Evolutionary conservation across 2,797 vertebrate genomes (phyloP).

Genomic region (Sebastiscus tertius): DNA sequence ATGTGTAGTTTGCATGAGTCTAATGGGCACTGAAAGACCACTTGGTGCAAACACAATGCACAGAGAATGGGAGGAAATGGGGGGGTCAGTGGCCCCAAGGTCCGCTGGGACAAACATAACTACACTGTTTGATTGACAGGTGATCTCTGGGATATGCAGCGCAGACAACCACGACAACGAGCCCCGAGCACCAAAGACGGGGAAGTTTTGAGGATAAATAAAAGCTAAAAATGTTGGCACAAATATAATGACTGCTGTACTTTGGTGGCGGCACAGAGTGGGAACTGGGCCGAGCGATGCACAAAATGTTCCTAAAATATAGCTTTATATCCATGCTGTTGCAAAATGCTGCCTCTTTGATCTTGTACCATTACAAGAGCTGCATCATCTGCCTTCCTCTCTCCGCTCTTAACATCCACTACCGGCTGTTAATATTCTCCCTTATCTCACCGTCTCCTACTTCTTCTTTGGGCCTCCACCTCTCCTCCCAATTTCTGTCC

Average conservation of each 20-base stretch:
- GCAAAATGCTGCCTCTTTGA: slow-evolving; percentile 43
- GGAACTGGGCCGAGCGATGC: background rate
- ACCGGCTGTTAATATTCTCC: slow-evolving; percentile 11
- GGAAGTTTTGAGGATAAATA: background rate
- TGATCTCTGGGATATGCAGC: background rate
- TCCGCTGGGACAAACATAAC: background rate
- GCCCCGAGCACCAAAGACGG: background rate
- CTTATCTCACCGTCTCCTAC: slow-evolving; percentile 24
- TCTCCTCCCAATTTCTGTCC: slow-evolving; percentile 2
- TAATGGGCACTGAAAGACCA: background rate
- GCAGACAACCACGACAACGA: background rate
- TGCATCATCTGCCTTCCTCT: slow-evolving; percentile 9
- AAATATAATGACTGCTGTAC: background rate
- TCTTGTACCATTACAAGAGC: slow-evolving; percentile 9
- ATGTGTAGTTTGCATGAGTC: background rate
- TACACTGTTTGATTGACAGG: background rate
- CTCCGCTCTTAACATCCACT: background rate
- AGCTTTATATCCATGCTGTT: slow-evolving; percentile 8
- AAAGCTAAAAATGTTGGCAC: background rate
- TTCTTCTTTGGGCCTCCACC: background rate
- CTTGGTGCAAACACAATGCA: background rate
- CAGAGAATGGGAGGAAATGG: background rate
- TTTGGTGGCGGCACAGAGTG: background rate
- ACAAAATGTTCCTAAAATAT: slow-evolving; percentile 9
- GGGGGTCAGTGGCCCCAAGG: background rate